Conservation (phyloP, 2,113 vertebrate species). For the Corynorhinus townsendii region DNA sequence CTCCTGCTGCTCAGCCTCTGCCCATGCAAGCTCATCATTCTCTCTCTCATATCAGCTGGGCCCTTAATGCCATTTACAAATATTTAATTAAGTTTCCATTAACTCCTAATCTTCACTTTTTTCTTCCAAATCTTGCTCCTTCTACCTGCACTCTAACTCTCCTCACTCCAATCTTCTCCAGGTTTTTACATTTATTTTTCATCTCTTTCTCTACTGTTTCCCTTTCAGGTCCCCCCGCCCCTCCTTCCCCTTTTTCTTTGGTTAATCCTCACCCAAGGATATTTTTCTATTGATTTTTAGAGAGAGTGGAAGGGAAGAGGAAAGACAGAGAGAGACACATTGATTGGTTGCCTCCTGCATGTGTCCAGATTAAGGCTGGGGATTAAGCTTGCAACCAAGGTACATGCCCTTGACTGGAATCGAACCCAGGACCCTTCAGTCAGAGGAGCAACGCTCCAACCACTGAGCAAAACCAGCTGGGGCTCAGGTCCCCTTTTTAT, state of each 20-base stretch:
- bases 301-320: no score
- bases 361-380: no score
- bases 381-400: no score
- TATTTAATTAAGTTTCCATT: neutral
- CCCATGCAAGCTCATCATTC: neutral
- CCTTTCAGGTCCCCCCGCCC: neutral
- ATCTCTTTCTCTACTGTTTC: neutral
- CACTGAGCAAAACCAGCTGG: no score
- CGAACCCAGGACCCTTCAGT: no score
- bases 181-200: neutral
- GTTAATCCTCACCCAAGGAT: no score
- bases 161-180: neutral
- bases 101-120: neutral
- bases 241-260: no score
- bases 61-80: neutral
- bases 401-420: no score
- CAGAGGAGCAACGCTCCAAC: no score
- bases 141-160: neutral
- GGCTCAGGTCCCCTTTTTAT: neutral
- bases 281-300: no score
- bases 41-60: neutral
- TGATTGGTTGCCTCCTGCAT: no score
- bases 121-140: neutral
- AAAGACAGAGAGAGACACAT: no score
- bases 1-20: neutral